A percentile compares a stretch with the other conserved stretches of the same genome.
These are phyloP conservation scores for Poecile atricapillus DNA, from an alignment of 2,113 vertebrate genomes.

Conservation along the genomic window DNA sequence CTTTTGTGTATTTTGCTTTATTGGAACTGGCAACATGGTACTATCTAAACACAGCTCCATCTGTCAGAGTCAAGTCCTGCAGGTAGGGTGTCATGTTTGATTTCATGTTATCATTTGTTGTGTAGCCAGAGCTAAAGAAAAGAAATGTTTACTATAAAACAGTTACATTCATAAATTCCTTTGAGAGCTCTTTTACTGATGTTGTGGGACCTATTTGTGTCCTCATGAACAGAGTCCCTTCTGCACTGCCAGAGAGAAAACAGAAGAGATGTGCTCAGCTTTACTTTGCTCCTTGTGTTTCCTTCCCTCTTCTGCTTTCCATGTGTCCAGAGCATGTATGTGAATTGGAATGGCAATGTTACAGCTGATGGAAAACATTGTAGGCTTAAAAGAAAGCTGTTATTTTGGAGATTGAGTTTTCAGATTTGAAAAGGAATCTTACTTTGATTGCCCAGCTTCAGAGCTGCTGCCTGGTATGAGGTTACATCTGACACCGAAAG, in stretches of 20 bases:
- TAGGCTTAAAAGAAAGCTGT: background rate
- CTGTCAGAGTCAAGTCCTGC: conserved; percentile 70
- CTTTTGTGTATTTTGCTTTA: conserved; percentile 65
- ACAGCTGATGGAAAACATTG: background rate
- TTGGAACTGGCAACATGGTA: conserved; percentile 65
- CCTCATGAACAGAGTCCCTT: background rate
- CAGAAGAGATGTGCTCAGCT: background rate
- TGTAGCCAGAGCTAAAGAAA: conserved; percentile 48
- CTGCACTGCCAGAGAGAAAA: background rate
- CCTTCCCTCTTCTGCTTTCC: background rate
- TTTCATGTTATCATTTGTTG: conserved; percentile 68
- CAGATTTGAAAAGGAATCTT: background rate
- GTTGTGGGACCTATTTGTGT: background rate
- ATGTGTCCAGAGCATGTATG: background rate
- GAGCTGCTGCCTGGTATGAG: background rate
- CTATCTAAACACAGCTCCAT: conserved; percentile 67
- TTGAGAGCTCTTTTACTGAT: background rate
- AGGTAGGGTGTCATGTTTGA: conserved; percentile 70
- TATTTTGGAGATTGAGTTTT: background rate
- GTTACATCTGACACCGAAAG: background rate
- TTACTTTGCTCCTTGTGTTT: background rate
- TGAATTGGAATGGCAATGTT: background rate
- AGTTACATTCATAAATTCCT: conserved; percentile 19
- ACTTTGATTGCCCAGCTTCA: background rate
- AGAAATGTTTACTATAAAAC: background rate